Percentiles rank a stretch among this genome's conserved stretches.
phyloP scores from a whole-genome alignment of 2,888 invertebrate genomes.

The Chromoteleia sp. region DNA sequence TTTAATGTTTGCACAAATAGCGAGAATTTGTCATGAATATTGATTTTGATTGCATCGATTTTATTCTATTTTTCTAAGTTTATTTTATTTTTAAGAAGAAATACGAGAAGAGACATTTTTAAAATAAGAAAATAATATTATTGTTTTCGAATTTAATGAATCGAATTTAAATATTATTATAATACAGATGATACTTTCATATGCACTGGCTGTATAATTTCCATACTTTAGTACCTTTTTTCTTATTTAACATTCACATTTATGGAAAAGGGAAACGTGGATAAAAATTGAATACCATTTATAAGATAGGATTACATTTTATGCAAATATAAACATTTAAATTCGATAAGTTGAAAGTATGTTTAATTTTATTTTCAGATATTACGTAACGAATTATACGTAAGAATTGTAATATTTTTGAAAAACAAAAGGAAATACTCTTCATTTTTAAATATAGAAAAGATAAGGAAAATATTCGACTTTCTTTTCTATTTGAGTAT shows the following conservation, averaged over 20 bases:
- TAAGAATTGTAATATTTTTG: no score
- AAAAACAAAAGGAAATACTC: no score
- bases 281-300: constrained; percentile 24
- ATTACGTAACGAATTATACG: neutral
- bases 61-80: no score
- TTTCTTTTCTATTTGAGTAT: no score
- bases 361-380: neutral
- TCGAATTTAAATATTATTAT: constrained; percentile 28
- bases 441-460: no score
- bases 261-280: neutral
- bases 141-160: constrained; percentile 7
- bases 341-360: constrained; percentile 3
- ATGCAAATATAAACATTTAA: constrained; percentile 6
- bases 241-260: constrained; percentile 24
- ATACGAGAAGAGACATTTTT: neutral
- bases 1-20: no score
- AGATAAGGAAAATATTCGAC: no score
- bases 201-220: constrained; percentile 12
- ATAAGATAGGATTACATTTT: constrained; percentile 15
- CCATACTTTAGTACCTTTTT: constrained; percentile 5
- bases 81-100: no score
- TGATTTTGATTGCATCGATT: no score
- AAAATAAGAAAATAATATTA: constrained; percentile 2
- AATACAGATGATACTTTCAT: constrained; percentile 28
- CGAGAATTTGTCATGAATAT: no score